Evolutionary conservation across 2,113 vertebrate species (phyloP).

Genomic region (Chaenocephalus aceratus): DNA sequence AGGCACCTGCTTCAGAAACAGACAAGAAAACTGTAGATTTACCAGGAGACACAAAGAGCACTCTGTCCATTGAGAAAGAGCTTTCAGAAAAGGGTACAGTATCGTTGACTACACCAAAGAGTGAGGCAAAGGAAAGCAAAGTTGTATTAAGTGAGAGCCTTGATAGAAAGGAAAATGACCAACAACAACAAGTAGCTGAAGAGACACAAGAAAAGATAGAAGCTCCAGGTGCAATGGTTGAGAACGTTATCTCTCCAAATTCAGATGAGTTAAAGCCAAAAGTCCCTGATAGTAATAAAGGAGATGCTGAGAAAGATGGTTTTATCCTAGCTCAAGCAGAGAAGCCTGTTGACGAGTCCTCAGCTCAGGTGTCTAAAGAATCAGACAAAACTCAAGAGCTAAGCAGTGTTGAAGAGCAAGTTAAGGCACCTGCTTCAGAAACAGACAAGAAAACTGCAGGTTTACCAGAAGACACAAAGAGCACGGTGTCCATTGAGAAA

Average conservation of each 20-base stretch:
- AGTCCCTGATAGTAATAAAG: no score
- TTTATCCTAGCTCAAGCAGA: background rate
- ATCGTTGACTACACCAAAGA: no score
- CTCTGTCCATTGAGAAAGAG: background rate
- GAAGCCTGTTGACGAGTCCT: conserved; percentile 3
- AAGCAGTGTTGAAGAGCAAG: conserved; percentile 1
- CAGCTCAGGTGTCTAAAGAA: background rate
- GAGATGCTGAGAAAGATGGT: background rate
- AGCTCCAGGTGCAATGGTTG: no score
- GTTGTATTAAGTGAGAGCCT: no score
- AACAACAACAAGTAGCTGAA: no score
- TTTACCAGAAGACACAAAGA: background rate
- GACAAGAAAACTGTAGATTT: conserved; percentile 5
- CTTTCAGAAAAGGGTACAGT: background rate
- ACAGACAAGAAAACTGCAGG: conserved; percentile 7
- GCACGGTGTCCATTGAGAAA: background rate
- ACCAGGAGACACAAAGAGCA: background rate
- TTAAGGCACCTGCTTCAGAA: background rate
- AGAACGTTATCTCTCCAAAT: no score
- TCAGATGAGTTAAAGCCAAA: no score
- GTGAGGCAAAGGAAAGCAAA: no score
- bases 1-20: conserved; percentile 1
- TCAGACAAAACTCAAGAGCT: conserved; percentile 25
- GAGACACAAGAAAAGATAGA: no score
- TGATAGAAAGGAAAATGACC: no score